phyloP scores from a whole-genome alignment of 2,113 vertebrate genomes.

The Etheostoma cragini region DNA sequence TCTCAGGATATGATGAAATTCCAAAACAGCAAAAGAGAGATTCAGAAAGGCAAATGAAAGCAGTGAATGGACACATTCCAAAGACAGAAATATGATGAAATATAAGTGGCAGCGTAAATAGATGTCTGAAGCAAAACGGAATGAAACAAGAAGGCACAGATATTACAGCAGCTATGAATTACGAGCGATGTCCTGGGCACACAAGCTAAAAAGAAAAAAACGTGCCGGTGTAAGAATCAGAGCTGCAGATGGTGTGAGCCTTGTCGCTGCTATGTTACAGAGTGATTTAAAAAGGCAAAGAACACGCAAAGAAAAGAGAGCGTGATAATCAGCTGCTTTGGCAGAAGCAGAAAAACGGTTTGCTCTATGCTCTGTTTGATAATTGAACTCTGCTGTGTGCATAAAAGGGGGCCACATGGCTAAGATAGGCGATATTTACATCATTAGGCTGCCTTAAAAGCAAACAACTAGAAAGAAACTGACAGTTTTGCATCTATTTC shows the following conservation, averaged over 20 bases:
- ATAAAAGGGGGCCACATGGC: conserved; percentile 51
- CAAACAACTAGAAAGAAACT: conserved; percentile 37
- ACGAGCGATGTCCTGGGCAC: conserved; percentile 43
- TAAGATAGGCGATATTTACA: conserved; percentile 54
- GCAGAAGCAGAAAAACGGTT: conserved; percentile 52
- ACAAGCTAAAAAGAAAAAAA: conserved; percentile 53
- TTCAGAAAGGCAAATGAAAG: conserved; percentile 46
- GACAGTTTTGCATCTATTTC: conserved; percentile 18
- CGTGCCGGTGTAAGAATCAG: conserved; percentile 26
- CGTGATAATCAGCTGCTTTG: conserved; percentile 59
- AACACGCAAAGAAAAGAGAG: conserved; percentile 39
- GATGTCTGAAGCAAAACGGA: conserved; percentile 55
- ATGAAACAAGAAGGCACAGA: conserved; percentile 49
- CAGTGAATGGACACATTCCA: conserved; percentile 37
- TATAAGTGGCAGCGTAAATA: conserved; percentile 60
- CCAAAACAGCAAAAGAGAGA: conserved; percentile 3
- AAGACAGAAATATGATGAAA: conserved; percentile 57
- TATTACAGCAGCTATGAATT: conserved; percentile 64
- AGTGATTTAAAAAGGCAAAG: conserved; percentile 66
- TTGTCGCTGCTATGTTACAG: conserved; percentile 45
- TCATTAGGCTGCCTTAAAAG: conserved; percentile 35
- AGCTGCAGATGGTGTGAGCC: conserved; percentile 60
- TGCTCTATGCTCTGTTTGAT: conserved; percentile 54
- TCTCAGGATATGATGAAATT: conserved; percentile 45
- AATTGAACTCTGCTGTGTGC: conserved; percentile 68